Evolutionary conservation across 2,113 vertebrate species (phyloP), one percentile per base, ranked within the genome.

Genomic region (Climacteris rufus): DNA sequence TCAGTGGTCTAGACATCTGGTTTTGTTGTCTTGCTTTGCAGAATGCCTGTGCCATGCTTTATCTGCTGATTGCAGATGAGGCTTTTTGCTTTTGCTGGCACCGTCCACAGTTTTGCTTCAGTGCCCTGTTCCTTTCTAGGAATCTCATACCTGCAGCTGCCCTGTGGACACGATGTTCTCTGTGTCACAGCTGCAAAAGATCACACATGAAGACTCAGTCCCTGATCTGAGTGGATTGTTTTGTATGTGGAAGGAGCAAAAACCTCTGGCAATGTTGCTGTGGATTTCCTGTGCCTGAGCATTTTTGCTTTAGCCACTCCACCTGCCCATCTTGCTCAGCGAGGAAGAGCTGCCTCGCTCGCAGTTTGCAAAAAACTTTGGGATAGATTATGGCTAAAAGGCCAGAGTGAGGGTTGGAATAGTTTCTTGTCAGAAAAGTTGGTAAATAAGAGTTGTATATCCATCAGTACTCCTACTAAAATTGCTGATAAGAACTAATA

Each of bases 201-300:
- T 44, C 11, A 33, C 87, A 54, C 40, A 7, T 4, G 44, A 52
- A 28, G 61, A 3, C 61, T 56, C 22, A 20, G n/a, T 39, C 37
- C 37, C 49, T 82, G 60, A 7, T 54, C 76, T 23, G 44, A 56
- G 70, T 3, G 72, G 39, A 2, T 7, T 8, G 45, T 56, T 94
- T 74, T 44, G 69, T 50, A 12, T 5, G 2, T 59, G 70, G 96
- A 90, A 88, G 85, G 91, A 87, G 93, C 95, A 92, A 57, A 86
- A 31, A n/a, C 47, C 65, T 37, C 42, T 31, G 91, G 56, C n/a
- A 44, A 2, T 9, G 76, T 14, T 91, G 85, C 68, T 17, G 0
- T 65, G 4, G 8, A 68, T 91, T 91, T 83, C 53, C 72, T 81
- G 81, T 40, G 80, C 87, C 59, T 76, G 94, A 87, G 80, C 87